These are phyloP conservation scores for Zelostemma sp. DNA, from an alignment of 1,140 invertebrate species.

Conservation along the genomic window DNA sequence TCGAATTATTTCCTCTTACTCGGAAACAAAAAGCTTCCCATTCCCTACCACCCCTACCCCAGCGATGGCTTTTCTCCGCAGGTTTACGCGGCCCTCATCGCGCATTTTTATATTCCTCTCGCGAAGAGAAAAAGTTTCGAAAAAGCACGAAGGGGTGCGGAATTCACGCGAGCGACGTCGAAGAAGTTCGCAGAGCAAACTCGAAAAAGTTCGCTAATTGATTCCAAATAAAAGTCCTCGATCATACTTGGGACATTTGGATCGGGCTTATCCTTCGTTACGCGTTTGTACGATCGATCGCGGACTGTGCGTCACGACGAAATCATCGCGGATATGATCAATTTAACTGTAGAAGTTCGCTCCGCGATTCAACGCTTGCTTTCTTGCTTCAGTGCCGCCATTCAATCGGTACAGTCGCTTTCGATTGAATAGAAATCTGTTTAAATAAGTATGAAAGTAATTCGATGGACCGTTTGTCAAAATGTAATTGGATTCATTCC, in stretches of 20 bases:
- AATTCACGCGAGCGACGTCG: not conserved
- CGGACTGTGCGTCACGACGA: not conserved
- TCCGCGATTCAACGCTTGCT: too few species aligned
- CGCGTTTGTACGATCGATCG: not conserved
- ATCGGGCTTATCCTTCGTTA: too few species aligned
- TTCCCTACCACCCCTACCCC: not conserved
- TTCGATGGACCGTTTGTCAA: not conserved
- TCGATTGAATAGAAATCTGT: not conserved
- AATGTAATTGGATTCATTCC: not conserved
- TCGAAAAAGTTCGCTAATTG: not conserved
- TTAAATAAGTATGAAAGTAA: not conserved
- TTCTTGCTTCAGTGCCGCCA: not conserved
- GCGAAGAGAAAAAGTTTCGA: not conserved
- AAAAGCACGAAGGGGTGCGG: not conserved
- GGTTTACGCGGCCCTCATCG: not conserved
- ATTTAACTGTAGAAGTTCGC: not conserved
- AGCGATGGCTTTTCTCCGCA: not conserved
- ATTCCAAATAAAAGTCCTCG: constrained; percentile 1
- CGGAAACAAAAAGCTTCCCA: not conserved
- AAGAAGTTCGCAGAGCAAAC: not conserved
- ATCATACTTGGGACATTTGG: too few species aligned
- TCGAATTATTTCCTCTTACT: not conserved
- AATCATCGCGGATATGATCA: not conserved
- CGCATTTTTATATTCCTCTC: not conserved
- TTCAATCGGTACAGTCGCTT: not conserved